Evolutionary conservation across 2,888 invertebrate genomes (phyloP).

Genomic region (Cartodere bifasciata): DNA sequence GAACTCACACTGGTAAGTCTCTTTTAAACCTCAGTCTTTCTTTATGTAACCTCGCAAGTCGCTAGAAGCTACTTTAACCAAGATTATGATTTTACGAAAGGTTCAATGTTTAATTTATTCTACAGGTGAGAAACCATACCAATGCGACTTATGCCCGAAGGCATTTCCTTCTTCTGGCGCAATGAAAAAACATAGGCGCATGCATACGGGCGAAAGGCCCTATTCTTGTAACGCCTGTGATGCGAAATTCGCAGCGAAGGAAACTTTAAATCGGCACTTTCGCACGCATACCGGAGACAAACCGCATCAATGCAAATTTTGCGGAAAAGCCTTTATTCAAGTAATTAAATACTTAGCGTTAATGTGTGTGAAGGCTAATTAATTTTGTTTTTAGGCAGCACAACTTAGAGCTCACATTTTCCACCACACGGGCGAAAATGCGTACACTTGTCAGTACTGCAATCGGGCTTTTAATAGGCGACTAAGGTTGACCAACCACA

Average conservation of each 20-base stretch:
- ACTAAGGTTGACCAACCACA: conserved; percentile 41
- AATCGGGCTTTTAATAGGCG: conserved; percentile 36
- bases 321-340: conserved; percentile 74
- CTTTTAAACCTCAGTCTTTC: conserved; percentile 5
- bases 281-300: conserved; percentile 43
- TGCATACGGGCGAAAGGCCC: conserved; percentile 41
- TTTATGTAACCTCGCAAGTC: conserved; percentile 7
- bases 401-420: conserved; percentile 69
- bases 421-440: conserved; percentile 58
- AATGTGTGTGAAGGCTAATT: no score
- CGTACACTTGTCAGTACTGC: conserved; percentile 50
- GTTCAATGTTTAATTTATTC: conserved; percentile 6
- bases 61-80: neutral
- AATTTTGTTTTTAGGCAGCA: conserved; percentile 37
- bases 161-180: conserved; percentile 62
- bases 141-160: conserved; percentile 62
- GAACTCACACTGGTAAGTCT: conserved; percentile 51
- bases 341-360: no score
- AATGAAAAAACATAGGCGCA: conserved; percentile 58
- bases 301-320: conserved; percentile 50
- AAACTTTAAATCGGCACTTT: conserved; percentile 44
- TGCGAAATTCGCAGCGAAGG: conserved; percentile 67
- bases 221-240: conserved; percentile 58
- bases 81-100: neutral
- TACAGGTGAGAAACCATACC: conserved; percentile 45